Evolutionary conservation across 2,888 invertebrate species (phyloP), one percentile per base, ranked within the genome.

Genomic region (Chrysodeixis includens): DNA sequence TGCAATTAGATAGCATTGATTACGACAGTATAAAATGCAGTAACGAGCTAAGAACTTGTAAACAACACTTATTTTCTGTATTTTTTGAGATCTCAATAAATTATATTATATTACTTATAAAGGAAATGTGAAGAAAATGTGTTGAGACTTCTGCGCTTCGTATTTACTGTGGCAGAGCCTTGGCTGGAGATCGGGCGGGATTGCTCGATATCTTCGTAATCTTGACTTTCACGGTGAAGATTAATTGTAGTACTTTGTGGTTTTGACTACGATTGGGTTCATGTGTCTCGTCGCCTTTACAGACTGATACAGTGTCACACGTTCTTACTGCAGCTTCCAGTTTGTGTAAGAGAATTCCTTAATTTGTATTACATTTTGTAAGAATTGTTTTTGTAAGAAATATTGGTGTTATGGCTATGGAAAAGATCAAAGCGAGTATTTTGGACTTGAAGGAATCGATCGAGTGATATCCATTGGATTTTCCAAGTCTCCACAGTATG

Each of bases 121-220:
- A n/a, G n/a, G n/a, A n/a, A n/a, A n/a, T n/a, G n/a, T n/a, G n/a
- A n/a, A n/a, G n/a, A n/a, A n/a, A n/a, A n/a, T n/a, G n/a, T n/a
- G n/a, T n/a, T n/a, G n/a, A n/a, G n/a, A 12, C 72, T 74, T 71
- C 67, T 76, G 60, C 30, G 44, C 1, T 56, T 56, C 55, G 66
- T 56, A 62, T 68, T 70, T 77, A 70, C 72, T 79, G 76, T 80
- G 78, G 73, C 79, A 66, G 76, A 80, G 77, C 82, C 83, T 83
- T 76, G 79, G 73, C 69, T 71, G 69, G 75, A 79, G 75, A 78
- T 74, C 76, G 76, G 59, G 16, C 35, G 67, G 76, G 81, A 80
- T 77, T 67, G 67, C 73, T 60, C 68, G 81, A 79, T 79, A 76
- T 69, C 79, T 69, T 65, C 54, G 71, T 69, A 69, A 75, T 80